These are phyloP conservation scores for Megalurothrips usitatus DNA, from an alignment of 2,888 invertebrate genomes.

Conservation along the genomic window DNA sequence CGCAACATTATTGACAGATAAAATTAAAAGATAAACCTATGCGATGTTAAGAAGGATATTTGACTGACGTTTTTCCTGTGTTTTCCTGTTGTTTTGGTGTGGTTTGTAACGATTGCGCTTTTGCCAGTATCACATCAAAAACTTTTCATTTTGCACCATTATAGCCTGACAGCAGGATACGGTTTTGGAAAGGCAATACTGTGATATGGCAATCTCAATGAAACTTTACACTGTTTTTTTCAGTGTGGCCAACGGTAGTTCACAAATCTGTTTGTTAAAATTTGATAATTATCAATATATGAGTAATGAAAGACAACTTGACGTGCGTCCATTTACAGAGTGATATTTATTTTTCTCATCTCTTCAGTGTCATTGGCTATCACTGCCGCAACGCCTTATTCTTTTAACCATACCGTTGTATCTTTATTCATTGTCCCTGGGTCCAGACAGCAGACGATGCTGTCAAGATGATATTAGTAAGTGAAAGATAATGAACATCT, in stretches of 20 bases:
- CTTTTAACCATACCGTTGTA: background rate
- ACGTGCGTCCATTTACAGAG: background rate
- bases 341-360: background rate
- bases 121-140: background rate
- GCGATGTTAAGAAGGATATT: background rate
- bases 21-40: background rate
- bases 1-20: slow-evolving; percentile 36
- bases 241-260: too few relatives aligned
- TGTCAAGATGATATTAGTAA: slow-evolving; percentile 1
- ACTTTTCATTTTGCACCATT: too few relatives aligned
- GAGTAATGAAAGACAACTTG: background rate
- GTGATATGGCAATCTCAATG: background rate
- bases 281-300: background rate
- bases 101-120: background rate
- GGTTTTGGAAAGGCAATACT: background rate
- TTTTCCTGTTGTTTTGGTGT: background rate
- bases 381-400: too few relatives aligned
- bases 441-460: slow-evolving; percentile 5
- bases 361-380: background rate
- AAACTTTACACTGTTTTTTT: too few relatives aligned
- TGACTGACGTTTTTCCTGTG: background rate
- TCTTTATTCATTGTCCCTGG: background rate
- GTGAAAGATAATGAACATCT: background rate
- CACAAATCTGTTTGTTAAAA: too few relatives aligned
- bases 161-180: background rate